phyloP scores from a whole-genome alignment of 2,797 vertebrate genomes.

The Labeo calbasu region DNA sequence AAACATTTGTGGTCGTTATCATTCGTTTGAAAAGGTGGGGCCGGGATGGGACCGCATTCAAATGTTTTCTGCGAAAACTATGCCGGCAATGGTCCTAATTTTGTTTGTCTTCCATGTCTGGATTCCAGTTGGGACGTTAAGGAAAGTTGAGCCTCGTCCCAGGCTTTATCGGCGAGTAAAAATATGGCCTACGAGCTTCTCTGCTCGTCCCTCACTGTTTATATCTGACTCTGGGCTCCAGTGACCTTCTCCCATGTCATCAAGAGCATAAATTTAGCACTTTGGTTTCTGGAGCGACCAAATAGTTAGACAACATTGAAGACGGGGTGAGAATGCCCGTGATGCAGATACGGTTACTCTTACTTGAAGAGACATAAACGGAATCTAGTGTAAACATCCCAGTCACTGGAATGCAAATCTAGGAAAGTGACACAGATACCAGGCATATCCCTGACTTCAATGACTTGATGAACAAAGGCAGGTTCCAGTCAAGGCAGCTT shows the following conservation, averaged over 20 bases:
- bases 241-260: constrained; percentile 82
- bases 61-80: constrained; percentile 58
- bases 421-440: constrained; percentile 52
- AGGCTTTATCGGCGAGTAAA: constrained; percentile 60
- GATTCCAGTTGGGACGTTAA: constrained; percentile 57
- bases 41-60: constrained; percentile 15
- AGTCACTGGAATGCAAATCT: constrained; percentile 55
- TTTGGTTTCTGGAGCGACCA: constrained; percentile 79
- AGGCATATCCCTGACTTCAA: constrained; percentile 10
- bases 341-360: constrained; percentile 63
- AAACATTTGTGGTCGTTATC: constrained; percentile 25
- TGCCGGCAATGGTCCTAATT: constrained; percentile 52
- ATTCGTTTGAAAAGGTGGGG: constrained; percentile 39
- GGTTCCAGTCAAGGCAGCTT: constrained; percentile 16
- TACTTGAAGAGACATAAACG: constrained; percentile 61
- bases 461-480: constrained; percentile 37
- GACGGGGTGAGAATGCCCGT: constrained; percentile 62
- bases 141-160: constrained; percentile 54
- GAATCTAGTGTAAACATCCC: constrained; percentile 65
- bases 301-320: constrained; percentile 74
- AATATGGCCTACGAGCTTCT: constrained; percentile 53
- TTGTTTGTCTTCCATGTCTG: constrained; percentile 54
- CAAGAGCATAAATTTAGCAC: constrained; percentile 75
- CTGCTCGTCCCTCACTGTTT: constrained; percentile 68
- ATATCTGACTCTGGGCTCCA: constrained; percentile 64